Evolutionary conservation across 2,888 invertebrate genomes (phyloP).

Genomic region (Heteropelma amictum): DNA sequence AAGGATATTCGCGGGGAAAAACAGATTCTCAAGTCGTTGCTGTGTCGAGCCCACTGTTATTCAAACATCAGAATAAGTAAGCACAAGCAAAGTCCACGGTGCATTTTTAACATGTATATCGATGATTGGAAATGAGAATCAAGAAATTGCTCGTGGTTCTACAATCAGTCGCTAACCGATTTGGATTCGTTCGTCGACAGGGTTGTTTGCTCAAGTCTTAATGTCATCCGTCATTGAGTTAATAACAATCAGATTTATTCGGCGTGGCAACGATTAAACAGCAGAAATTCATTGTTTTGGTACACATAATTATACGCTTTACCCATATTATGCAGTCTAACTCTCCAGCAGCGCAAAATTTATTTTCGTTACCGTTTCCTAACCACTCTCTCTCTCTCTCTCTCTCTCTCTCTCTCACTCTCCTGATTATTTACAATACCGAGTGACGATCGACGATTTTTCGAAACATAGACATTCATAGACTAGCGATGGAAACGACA

Average conservation of each 20-base stretch:
- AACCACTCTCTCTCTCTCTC: not conserved
- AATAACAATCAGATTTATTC: not conserved
- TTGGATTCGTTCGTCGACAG: constrained; percentile 25
- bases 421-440: constrained; percentile 17
- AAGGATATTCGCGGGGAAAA: too few species aligned
- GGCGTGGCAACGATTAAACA: not conserved
- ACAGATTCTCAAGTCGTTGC: too few species aligned
- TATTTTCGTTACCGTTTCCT: not conserved
- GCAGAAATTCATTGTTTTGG: constrained; percentile 7
- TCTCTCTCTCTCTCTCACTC: not conserved
- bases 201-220: too few species aligned
- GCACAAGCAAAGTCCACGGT: too few species aligned
- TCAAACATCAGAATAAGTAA: too few species aligned
- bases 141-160: not conserved
- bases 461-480: too few species aligned
- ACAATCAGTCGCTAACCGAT: not conserved
- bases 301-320: constrained; percentile 2
- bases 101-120: not conserved
- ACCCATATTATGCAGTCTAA: constrained; percentile 11
- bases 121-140: not conserved
- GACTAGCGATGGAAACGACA: too few species aligned
- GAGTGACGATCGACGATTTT: constrained; percentile 1
- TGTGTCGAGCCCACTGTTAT: too few species aligned
- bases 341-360: constrained; percentile 12
- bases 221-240: not conserved